Percentiles rank a stretch among this genome's conserved stretches.
Conservation (phyloP, 2,888 invertebrate species). For the Gastracanthus pulcherrimus region DNA sequence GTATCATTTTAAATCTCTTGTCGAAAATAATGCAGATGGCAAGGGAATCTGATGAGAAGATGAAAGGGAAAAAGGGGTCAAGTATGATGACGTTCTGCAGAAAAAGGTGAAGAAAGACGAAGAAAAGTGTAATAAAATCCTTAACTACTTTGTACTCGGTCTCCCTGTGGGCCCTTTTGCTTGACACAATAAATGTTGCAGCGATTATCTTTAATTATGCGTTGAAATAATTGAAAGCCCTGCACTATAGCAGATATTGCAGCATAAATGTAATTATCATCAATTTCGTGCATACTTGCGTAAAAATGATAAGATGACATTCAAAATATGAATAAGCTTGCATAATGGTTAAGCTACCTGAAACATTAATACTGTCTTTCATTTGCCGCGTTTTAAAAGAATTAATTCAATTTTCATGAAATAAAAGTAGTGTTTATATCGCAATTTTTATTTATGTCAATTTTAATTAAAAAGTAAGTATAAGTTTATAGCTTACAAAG, state of each 20-base stretch:
- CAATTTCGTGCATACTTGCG: background rate
- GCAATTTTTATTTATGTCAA: background rate
- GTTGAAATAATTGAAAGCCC: conserved; percentile 25
- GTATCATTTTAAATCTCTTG: background rate
- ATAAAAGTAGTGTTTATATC: background rate
- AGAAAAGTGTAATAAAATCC: background rate
- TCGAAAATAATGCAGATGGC: background rate
- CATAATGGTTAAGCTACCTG: background rate
- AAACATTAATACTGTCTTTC: background rate
- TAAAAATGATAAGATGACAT: background rate
- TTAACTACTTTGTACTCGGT: background rate
- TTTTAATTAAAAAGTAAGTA: background rate
- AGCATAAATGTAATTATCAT: background rate
- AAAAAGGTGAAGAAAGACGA: background rate
- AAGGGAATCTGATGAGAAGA: background rate
- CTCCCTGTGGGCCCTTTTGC: background rate
- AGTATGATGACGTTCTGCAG: background rate
- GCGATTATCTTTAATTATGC: conserved; percentile 24
- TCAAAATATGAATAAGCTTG: background rate
- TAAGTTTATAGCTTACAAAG: too few species aligned
- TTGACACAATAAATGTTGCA: background rate
- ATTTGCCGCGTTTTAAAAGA: background rate
- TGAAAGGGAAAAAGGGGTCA: conserved; percentile 18
- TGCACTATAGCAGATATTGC: background rate
- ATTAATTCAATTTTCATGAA: background rate